Evolutionary conservation across 1,140 invertebrate genomes (phyloP).

Genomic region (Harpegnathos saltator): DNA sequence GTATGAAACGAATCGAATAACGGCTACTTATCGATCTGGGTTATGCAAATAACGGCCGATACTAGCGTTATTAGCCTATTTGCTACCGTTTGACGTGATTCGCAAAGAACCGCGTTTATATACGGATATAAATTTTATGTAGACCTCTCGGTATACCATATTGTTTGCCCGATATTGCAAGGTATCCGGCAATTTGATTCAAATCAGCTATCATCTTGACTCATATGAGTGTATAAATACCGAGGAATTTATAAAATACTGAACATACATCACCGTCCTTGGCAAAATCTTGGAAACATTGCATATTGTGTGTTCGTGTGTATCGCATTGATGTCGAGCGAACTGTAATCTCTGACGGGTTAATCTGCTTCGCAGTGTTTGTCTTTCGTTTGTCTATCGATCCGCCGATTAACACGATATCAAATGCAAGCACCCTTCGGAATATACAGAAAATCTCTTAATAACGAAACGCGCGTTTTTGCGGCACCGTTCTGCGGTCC

Average conservation of each 20-base stretch:
- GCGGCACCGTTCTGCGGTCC: too few relatives aligned
- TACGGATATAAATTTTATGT: not conserved
- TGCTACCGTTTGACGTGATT: constrained; percentile 19
- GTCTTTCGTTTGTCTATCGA: not conserved
- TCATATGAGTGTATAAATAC: too few relatives aligned
- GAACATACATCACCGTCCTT: not conserved
- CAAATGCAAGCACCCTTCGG: not conserved
- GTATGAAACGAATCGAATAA: constrained; percentile 43
- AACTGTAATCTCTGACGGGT: not conserved
- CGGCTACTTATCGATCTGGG: constrained; percentile 63
- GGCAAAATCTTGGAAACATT: not conserved
- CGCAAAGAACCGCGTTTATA: not conserved
- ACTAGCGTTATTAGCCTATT: constrained; percentile 2
- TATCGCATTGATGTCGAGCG: not conserved
- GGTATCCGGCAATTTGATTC: too few relatives aligned
- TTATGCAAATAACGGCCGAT: constrained; percentile 54
- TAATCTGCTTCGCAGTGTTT: not conserved
- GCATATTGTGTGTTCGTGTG: not conserved
- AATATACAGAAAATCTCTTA: constrained; percentile 11
- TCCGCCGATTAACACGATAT: not conserved
- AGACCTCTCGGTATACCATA: not conserved
- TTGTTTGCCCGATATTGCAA: not conserved
- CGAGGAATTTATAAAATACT: too few relatives aligned
- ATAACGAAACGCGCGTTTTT: too few relatives aligned
- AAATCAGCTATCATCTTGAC: too few relatives aligned